phyloP scores from a whole-genome alignment of 2,888 invertebrate species.

The Lasioglossum oenotherae region DNA sequence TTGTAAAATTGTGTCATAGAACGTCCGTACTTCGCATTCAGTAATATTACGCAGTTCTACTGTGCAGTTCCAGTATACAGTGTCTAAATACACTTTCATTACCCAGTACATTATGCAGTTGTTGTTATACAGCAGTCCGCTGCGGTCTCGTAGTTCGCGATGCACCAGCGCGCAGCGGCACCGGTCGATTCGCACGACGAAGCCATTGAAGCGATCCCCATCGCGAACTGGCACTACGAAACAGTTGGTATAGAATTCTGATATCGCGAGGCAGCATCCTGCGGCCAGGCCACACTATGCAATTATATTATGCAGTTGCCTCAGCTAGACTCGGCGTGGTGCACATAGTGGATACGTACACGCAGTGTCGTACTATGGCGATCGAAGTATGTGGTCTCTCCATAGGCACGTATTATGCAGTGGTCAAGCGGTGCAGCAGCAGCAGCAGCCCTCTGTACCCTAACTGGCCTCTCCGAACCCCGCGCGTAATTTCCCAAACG shows the following conservation, averaged over 20 bases:
- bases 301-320: background rate
- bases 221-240: background rate
- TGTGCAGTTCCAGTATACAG: background rate
- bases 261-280: background rate
- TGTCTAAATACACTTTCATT: background rate
- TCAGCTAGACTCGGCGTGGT: background rate
- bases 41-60: background rate
- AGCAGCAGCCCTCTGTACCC: background rate
- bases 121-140: background rate
- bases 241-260: background rate
- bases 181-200: background rate
- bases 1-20: background rate
- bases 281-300: background rate
- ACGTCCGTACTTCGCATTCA: background rate
- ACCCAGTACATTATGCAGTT: background rate
- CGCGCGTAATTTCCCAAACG: conserved; percentile 42
- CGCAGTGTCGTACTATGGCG: background rate
- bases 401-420: conserved; percentile 6
- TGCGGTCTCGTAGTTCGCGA: background rate
- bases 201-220: background rate
- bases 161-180: background rate
- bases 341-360: background rate
- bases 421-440: background rate
- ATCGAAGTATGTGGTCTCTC: conserved; percentile 8
- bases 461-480: background rate